These are phyloP conservation scores for Nebria salina DNA, from an alignment of 2,888 invertebrate genomes.

Conservation along the genomic window DNA sequence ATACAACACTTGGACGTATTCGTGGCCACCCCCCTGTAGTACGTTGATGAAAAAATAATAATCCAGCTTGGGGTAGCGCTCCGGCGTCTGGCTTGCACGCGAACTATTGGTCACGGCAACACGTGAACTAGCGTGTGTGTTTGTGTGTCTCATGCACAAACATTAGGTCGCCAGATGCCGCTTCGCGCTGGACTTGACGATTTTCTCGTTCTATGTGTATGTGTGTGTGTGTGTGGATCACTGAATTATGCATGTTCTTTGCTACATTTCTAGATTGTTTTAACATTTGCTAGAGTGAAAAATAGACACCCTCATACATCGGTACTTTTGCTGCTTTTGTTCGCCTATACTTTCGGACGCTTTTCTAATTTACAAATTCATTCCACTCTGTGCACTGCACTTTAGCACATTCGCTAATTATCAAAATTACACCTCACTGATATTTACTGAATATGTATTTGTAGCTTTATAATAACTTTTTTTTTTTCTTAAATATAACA, in stretches of 20 bases:
- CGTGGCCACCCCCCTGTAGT: constrained; percentile 12
- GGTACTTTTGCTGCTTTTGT: no score
- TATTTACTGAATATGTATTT: no score
- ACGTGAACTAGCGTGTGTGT: constrained; percentile 13
- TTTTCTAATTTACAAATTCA: no score
- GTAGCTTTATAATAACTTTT: no score
- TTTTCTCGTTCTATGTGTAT: background rate
- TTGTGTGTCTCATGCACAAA: constrained; percentile 35
- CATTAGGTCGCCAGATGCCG: constrained; percentile 29
- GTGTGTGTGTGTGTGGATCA: background rate
- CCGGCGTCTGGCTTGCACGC: constrained; percentile 6
- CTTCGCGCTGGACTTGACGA: constrained; percentile 2
- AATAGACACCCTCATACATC: background rate
- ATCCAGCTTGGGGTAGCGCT: constrained; percentile 28
- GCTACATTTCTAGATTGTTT: constrained; percentile 12
- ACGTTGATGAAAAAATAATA: constrained; percentile 45
- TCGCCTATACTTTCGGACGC: no score
- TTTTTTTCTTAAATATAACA: no score
- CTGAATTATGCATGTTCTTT: constrained; percentile 36
- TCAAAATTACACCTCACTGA: no score
- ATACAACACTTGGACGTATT: constrained; percentile 50
- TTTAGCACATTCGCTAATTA: no score
- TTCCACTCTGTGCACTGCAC: no score
- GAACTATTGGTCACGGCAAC: background rate
- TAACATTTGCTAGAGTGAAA: constrained; percentile 34